Conservation (phyloP, 2,888 invertebrate genomes). For the Apotomis betuletana region DNA sequence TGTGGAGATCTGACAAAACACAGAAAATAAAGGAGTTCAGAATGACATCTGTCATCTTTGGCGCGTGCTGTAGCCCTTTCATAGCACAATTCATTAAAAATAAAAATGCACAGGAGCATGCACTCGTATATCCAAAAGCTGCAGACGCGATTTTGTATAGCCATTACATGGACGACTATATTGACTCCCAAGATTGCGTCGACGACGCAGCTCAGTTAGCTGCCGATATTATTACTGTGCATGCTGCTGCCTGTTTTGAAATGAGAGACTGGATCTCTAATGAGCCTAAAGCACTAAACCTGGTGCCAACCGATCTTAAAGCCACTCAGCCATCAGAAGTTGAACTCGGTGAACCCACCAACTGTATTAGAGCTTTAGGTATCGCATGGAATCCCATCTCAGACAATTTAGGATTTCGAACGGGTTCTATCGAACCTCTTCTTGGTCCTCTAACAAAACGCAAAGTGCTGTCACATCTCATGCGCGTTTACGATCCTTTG, state of each 20-base stretch:
- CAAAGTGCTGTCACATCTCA: constrained; percentile 3
- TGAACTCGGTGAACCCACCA: neutral
- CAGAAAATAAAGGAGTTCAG: constrained; percentile 24
- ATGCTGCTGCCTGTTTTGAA: constrained; percentile 8
- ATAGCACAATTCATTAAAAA: constrained; percentile 49
- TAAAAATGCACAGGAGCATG: constrained; percentile 45
- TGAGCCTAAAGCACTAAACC: neutral
- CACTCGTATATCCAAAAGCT: neutral
- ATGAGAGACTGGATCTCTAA: constrained; percentile 12
- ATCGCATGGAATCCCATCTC: constrained; percentile 2
- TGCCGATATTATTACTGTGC: constrained; percentile 2
- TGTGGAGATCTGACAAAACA: constrained; percentile 30
- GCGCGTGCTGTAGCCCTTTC: constrained; percentile 48
- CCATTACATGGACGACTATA: constrained; percentile 17
- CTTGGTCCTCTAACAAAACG: constrained; percentile 4
- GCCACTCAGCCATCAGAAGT: constrained; percentile 1
- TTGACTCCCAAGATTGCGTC: constrained; percentile 12
- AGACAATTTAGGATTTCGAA: constrained; percentile 1
- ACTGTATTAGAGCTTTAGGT: constrained; percentile 6
- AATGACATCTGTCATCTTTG: constrained; percentile 50
- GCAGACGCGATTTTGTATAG: constrained; percentile 14
- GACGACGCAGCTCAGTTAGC: constrained; percentile 12
- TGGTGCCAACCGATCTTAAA: neutral
- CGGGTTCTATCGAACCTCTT: neutral
- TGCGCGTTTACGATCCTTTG: constrained; percentile 13